Evolutionary conservation across 1,140 invertebrate genomes (phyloP).

Genomic region (Lepidurus packardi): DNA sequence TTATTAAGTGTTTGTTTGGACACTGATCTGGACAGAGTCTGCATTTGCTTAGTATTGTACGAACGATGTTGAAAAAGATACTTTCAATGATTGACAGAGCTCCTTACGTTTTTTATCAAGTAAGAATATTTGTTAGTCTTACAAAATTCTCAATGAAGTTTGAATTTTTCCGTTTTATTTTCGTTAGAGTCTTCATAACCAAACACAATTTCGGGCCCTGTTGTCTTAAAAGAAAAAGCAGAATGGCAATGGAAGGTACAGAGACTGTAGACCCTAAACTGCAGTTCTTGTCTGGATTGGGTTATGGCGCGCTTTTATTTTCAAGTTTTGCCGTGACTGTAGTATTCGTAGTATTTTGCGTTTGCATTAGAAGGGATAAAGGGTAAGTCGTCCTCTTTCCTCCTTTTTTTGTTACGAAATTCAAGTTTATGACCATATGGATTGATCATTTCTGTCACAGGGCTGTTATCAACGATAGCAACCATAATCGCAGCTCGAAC

Average conservation of each 20-base stretch:
- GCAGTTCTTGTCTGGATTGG: constrained; percentile 5
- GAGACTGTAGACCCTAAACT: background rate
- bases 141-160: no score
- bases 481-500: constrained; percentile 7
- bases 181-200: no score
- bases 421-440: background rate
- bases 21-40: background rate
- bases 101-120: no score
- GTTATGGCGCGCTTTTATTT: constrained; percentile 15
- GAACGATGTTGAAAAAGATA: background rate
- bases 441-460: background rate
- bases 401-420: background rate
- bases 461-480: constrained; percentile 9
- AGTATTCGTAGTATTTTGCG: constrained; percentile 5
- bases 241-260: background rate
- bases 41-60: background rate
- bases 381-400: background rate
- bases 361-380: background rate
- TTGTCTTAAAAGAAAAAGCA: no score
- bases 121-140: no score
- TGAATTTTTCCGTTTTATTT: no score
- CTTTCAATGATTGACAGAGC: no score
- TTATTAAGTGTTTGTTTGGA: no score
- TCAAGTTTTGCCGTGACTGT: background rate
- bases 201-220: no score